Conservation (phyloP, 2,888 invertebrate species). For the Plagodis dolabraria region DNA sequence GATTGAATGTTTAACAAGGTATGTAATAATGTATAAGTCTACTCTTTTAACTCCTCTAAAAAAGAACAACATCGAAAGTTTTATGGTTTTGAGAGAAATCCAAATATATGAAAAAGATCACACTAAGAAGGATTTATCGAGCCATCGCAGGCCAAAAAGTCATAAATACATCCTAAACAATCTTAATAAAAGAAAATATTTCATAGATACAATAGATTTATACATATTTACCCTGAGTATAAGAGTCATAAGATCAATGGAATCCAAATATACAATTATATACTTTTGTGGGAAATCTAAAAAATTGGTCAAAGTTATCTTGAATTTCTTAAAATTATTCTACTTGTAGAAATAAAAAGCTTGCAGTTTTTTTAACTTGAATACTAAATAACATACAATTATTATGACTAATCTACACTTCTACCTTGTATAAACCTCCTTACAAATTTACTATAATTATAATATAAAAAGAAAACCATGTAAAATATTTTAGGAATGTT, state of each 20-base stretch:
- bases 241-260: conserved; percentile 80
- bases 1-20: conserved; percentile 70
- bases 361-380: conserved; percentile 42
- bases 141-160: conserved; percentile 75
- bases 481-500: conserved; percentile 32
- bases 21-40: conserved; percentile 48
- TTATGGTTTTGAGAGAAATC: conserved; percentile 43
- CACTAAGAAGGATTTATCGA: conserved; percentile 43
- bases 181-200: conserved; percentile 59
- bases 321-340: conserved; percentile 71
- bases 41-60: conserved; percentile 61
- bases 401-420: conserved; percentile 76
- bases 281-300: conserved; percentile 65
- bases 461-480: conserved; percentile 47
- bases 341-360: conserved; percentile 62
- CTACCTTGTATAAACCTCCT: conserved; percentile 85
- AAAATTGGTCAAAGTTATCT: conserved; percentile 72
- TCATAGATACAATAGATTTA: conserved; percentile 66
- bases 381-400: conserved; percentile 68
- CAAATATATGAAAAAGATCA: conserved; percentile 42
- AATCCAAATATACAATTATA: conserved; percentile 49
- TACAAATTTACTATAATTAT: conserved; percentile 72
- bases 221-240: conserved; percentile 78
- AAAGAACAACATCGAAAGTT: conserved; percentile 62
- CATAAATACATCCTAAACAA: conserved; percentile 53